Base-by-base conservation (phyloP, 2,888 invertebrate species). In the Caenorhabditis japonica region DNA sequence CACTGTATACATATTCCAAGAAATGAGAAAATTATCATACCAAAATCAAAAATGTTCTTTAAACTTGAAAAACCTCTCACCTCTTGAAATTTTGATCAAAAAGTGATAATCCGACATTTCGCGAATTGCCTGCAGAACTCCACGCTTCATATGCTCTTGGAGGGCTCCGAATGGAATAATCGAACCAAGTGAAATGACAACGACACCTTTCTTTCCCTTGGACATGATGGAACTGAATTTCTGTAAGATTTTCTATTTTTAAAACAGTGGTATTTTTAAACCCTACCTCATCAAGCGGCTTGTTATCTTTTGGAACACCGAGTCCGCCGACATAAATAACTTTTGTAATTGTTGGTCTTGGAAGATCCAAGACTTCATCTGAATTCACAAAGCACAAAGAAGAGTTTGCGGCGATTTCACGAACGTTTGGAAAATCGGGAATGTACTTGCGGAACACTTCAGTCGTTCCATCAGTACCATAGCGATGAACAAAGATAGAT, bases 41-140 rank as follows among this genome's bases (percentile, higher is more conserved):
- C n/a, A n/a, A n/a, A n/a, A n/a, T n/a, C n/a, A n/a, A n/a, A n/a
- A n/a, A n/a, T n/a, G n/a, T n/a, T n/a, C n/a, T n/a, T n/a, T n/a
- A n/a, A n/a, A 17, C n/a, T 47, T 13, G 4, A 15, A n/a, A 15
- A 13, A 17, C 12, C 15, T 1, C 51, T 25, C 17, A 80, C 80
- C 73, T 68, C 74, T 76, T 10, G 71, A 66, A 51, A 83, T 73
- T 59, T 80, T 84, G 33, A 85, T 70, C 1, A 85, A 47, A 49
- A 85, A 85, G 39, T 85, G 84, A 62, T 83, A 84, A 36, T 83
- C 76, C 12, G 51, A 25, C 41, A 77, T 44, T 15, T 69, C 55
- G 0, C 30, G 19, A 15, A 77, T 55, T 17, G 75, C 68, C 21
- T 41, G 27, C 21, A 74, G 53, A 12, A 73, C 56, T 17, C 66